Evolutionary conservation across 64 coral and sea anemone genomes (phyloP).

Genomic region (Pachyseris speciosa): DNA sequence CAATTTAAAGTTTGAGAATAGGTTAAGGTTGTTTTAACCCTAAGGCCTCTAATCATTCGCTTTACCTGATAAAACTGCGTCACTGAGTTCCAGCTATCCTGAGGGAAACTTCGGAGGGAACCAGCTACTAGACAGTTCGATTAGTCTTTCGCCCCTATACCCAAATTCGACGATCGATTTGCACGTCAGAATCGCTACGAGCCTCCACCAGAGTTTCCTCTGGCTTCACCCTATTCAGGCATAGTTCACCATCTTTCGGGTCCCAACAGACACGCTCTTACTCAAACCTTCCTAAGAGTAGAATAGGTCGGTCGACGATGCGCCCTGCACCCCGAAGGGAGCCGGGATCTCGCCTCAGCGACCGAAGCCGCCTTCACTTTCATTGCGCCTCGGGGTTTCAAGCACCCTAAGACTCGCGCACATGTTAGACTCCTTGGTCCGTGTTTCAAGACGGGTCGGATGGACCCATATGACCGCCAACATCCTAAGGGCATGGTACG

Average conservation of each 20-base stretch:
- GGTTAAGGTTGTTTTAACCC: slow-evolving; percentile 49
- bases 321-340: slow-evolving; percentile 22
- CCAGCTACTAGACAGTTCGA: slow-evolving; percentile 88
- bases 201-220: slow-evolving; percentile 83
- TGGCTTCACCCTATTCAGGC: slow-evolving; percentile 86
- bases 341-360: slow-evolving; percentile 65
- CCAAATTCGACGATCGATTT: slow-evolving; percentile 89
- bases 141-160: slow-evolving; percentile 85
- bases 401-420: slow-evolving; percentile 67
- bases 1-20: slow-evolving; percentile 71
- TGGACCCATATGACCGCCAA: slow-evolving; percentile 29
- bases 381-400: slow-evolving; percentile 61
- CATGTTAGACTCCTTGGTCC: slow-evolving; percentile 75
- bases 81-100: slow-evolving; percentile 81
- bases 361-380: slow-evolving; percentile 49
- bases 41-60: slow-evolving; percentile 67
- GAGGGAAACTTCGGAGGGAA: slow-evolving; percentile 93
- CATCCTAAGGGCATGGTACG: neutral
- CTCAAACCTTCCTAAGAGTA: slow-evolving; percentile 56
- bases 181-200: slow-evolving; percentile 91
- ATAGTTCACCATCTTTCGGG: slow-evolving; percentile 90
- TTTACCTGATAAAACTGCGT: slow-evolving; percentile 71
- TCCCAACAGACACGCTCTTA: slow-evolving; percentile 70
- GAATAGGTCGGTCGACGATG: slow-evolving; percentile 69
- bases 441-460: slow-evolving; percentile 39